Evolutionary conservation across 2,888 invertebrate genomes (phyloP), one percentile per base, ranked within the genome.

Genomic region (Agrochola lychnidis): DNA sequence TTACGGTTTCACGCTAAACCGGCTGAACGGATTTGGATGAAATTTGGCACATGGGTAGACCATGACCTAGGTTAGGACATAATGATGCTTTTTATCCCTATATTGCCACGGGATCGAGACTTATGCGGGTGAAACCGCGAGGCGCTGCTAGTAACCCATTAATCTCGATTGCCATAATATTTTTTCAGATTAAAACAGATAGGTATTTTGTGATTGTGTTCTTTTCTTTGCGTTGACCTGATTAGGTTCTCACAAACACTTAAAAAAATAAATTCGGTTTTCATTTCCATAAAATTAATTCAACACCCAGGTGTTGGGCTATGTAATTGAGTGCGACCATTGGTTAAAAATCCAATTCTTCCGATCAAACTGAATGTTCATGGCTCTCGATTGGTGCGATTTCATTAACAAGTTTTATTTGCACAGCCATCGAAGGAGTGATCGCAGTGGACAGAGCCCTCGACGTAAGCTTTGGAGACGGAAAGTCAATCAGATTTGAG

Each of bases 401-500:
- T 78, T 76, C 78, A 79, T 84, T 80, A 82, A 72, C 77, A 68
- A 70, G 72, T 86, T 81, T 63, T 87, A 85, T 88, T 88, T 88
- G 81, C 67, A 48, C 78, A 88, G 89, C 76, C 12, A 87, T 88
- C 25, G 76, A 84, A 63, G 51, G 53, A 51, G 90, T 91, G 64
- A 86, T 79, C 14, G 64, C 84, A 70, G 76, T 89, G 59, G 89
- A 91, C 56, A 86, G 87, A 71, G 87, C 91, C 4, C 82, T 95
- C 22, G 87, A 88, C 16, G 87, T 95, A 10, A 73, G 82, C 22
- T 94, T 94, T 70, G 81, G 84, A n/a, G 85, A 91, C 87, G 93
- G 89, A n/a, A 90, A 86, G 48, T 81, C 83, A 16, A 89, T 94
- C 74, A 85, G 78, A 48, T 94, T 96, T 84, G 95, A 97, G 88